Evolutionary conservation across 64 coral and sea anemone species (phyloP).

Genomic region (Trachythela sp.): DNA sequence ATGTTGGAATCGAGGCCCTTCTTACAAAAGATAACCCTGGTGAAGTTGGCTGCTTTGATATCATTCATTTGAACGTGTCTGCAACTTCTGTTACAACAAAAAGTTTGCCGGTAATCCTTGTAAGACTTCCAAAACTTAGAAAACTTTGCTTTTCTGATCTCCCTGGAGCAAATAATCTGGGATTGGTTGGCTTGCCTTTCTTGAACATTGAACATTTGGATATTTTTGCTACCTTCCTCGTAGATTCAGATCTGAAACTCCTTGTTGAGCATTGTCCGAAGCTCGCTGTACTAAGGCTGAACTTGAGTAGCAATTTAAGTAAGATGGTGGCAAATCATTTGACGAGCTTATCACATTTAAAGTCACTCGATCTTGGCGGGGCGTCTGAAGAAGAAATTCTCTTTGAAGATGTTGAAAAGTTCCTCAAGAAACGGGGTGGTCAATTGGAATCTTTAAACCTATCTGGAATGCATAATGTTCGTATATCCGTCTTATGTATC

Average conservation of each 20-base stretch:
- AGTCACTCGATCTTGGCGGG: background rate
- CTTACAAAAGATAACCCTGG: background rate
- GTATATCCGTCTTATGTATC: background rate
- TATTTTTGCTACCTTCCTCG: background rate
- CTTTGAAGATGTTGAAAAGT: background rate
- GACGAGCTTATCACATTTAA: background rate
- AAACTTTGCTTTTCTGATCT: background rate
- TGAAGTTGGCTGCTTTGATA: background rate
- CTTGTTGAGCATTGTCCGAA: background rate
- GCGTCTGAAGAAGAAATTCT: background rate
- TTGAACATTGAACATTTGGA: background rate
- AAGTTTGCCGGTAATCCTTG: background rate
- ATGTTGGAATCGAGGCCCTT: background rate
- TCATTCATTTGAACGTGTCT: background rate
- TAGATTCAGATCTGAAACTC: background rate
- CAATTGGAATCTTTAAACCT: background rate
- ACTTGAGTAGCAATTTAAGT: background rate
- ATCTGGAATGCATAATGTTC: background rate
- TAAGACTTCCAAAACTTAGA: background rate
- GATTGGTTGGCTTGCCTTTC: background rate
- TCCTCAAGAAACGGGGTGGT: background rate
- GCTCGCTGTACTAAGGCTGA: background rate
- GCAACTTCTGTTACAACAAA: background rate
- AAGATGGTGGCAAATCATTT: background rate
- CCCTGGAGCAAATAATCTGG: background rate